phyloP scores from a whole-genome alignment of 2,888 invertebrate species.

The Drosophila greeni region DNA sequence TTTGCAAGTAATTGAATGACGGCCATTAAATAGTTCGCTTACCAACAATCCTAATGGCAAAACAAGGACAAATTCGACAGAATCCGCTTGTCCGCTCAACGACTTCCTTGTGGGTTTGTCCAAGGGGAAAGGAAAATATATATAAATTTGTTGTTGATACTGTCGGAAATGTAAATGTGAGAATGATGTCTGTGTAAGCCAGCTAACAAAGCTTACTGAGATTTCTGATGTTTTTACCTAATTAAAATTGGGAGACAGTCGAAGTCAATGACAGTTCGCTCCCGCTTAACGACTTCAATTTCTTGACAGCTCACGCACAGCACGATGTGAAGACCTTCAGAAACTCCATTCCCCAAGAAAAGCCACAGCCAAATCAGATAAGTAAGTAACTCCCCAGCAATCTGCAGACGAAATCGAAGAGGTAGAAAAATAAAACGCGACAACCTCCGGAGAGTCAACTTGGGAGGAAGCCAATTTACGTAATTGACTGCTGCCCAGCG shows the following conservation, averaged over 20 bases:
- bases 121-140: neutral
- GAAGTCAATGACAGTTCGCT: slow-evolving; percentile 14
- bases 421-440: slow-evolving; percentile 32
- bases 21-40: neutral
- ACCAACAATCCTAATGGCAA: slow-evolving; percentile 7
- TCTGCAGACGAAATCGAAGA: slow-evolving; percentile 19
- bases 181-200: slow-evolving; percentile 1
- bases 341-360: neutral
- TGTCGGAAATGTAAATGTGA: slow-evolving; percentile 11
- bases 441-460: slow-evolving; percentile 34
- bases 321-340: slow-evolving; percentile 29
- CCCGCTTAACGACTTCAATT: slow-evolving; percentile 18
- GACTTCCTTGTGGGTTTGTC: slow-evolving; percentile 1
- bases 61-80: neutral
- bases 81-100: neutral
- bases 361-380: slow-evolving; percentile 70
- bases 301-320: slow-evolving; percentile 57
- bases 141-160: slow-evolving; percentile 12
- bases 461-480: slow-evolving; percentile 65
- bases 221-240: slow-evolving; percentile 24
- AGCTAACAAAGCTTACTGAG: slow-evolving; percentile 15
- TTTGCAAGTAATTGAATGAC: neutral
- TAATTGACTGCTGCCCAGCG: slow-evolving; percentile 67
- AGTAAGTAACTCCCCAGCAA: slow-evolving; percentile 48
- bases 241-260: slow-evolving; percentile 15